Evolutionary conservation across 2,113 vertebrate genomes (phyloP).

Genomic region (Apodemus speciosus): DNA sequence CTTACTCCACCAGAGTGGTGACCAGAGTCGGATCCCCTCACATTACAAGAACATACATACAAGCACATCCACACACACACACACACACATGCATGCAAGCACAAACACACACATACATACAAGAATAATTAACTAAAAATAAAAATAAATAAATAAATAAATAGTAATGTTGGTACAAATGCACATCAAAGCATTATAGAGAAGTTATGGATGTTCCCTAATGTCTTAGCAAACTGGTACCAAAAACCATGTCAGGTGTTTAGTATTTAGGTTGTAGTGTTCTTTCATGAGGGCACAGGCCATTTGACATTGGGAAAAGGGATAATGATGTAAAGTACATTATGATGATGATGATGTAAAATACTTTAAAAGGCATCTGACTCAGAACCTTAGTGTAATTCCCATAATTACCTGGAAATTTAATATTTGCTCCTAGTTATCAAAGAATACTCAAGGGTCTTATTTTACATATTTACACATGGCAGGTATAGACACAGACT

Average conservation of each 20-base stretch:
- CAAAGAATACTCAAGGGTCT: not conserved
- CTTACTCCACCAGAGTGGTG: too few relatives aligned
- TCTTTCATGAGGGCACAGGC: not conserved
- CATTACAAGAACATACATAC: too few relatives aligned
- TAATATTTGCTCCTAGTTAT: not conserved
- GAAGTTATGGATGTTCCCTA: not conserved
- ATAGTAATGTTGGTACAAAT: not conserved
- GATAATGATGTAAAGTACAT: not conserved
- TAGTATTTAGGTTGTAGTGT: not conserved
- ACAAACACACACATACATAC: not conserved
- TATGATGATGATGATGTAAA: constrained; percentile 22
- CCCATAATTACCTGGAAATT: not conserved
- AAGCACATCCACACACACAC: not conserved
- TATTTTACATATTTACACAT: not conserved
- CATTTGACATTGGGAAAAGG: not conserved
- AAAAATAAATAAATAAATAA: not conserved
- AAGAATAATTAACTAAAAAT: not conserved
- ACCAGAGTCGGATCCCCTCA: not conserved
- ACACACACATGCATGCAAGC: not conserved
- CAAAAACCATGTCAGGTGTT: not conserved
- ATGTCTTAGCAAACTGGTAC: not conserved
- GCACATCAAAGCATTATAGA: not conserved
- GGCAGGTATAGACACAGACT: not conserved
- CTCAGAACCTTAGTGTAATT: constrained; percentile 5
- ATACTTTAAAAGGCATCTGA: constrained; percentile 4